A percentile compares a stretch with the other conserved stretches of the same genome.
Evolutionary conservation across 35 echinoderm and acorn worm genomes (phyloP).

Genomic region (Anneissia japonica): DNA sequence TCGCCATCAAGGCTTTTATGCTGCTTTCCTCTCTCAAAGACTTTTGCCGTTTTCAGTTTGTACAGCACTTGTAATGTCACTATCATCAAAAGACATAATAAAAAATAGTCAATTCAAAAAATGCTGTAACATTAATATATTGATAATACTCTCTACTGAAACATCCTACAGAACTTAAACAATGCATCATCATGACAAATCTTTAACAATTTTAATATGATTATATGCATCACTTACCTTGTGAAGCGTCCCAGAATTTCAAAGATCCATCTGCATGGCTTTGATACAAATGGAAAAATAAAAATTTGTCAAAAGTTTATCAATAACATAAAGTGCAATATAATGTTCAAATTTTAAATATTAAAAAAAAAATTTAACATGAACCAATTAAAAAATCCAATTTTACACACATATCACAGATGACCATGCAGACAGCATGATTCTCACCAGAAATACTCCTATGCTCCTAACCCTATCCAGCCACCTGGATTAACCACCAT

Average conservation of each 20-base stretch:
- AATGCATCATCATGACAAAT: too few species aligned
- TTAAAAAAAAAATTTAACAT: too few species aligned
- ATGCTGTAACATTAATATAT: not conserved
- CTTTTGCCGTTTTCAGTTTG: constrained; percentile 94
- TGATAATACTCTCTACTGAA: not conserved
- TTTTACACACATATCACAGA: too few species aligned
- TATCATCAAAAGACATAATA: constrained; percentile 12
- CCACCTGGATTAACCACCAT: too few species aligned
- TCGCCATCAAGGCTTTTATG: constrained; percentile 86
- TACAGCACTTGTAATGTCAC: constrained; percentile 95
- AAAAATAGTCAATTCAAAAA: not conserved
- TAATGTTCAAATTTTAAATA: too few species aligned
- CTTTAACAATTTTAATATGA: not conserved
- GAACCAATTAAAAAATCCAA: too few species aligned
- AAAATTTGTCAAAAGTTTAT: too few species aligned
- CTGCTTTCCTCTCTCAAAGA: constrained; percentile 92
- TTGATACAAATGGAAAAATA: not conserved
- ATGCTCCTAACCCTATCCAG: too few species aligned
- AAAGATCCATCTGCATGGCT: constrained; percentile 98
- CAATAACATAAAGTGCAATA: too few species aligned
- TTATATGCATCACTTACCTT: constrained; percentile 67
- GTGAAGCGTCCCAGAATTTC: constrained; percentile 99
- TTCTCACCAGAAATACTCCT: too few species aligned
- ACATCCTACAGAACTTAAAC: too few species aligned
- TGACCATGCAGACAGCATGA: too few species aligned